Conservation (phyloP, 2,888 invertebrate species). For the Sylvicola fuscatus region DNA sequence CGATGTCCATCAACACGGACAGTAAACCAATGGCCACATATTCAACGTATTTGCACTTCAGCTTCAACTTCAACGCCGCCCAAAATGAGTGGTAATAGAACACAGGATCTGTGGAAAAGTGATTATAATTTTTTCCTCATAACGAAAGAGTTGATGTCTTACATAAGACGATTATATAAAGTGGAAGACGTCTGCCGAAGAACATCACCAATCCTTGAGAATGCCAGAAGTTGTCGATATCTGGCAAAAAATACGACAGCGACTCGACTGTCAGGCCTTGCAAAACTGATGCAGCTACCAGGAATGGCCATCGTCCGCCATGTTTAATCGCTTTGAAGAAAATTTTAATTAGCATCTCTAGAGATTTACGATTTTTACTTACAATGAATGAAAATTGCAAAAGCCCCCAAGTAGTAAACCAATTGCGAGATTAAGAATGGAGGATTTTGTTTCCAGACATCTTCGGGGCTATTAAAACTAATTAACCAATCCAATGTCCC, state of each 20-base stretch:
- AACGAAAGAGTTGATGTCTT: constrained; percentile 18
- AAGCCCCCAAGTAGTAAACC: constrained; percentile 35
- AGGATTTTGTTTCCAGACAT: constrained; percentile 42
- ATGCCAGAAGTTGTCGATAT: constrained; percentile 71
- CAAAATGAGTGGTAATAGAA: constrained; percentile 38
- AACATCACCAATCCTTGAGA: constrained; percentile 54
- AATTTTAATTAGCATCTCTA: neutral
- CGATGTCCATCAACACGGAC: constrained; percentile 52
- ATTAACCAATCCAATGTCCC: constrained; percentile 38
- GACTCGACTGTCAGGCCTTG: constrained; percentile 54
- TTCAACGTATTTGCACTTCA: constrained; percentile 32
- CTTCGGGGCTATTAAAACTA: constrained; percentile 28
- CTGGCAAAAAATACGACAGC: constrained; percentile 45
- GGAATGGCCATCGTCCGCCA: constrained; percentile 52
- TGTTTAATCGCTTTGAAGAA: constrained; percentile 34
- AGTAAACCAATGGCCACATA: constrained; percentile 47
- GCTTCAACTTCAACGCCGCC: constrained; percentile 31
- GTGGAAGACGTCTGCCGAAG: constrained; percentile 45
- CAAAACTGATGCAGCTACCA: constrained; percentile 51
- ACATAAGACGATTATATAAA: constrained; percentile 55
- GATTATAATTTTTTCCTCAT: neutral
- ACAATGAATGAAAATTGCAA: constrained; percentile 48
- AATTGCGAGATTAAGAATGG: constrained; percentile 42
- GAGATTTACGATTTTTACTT: constrained; percentile 12
- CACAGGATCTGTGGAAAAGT: constrained; percentile 30